Conservation (phyloP, 1,140 invertebrate genomes). For the Samia ricini region DNA sequence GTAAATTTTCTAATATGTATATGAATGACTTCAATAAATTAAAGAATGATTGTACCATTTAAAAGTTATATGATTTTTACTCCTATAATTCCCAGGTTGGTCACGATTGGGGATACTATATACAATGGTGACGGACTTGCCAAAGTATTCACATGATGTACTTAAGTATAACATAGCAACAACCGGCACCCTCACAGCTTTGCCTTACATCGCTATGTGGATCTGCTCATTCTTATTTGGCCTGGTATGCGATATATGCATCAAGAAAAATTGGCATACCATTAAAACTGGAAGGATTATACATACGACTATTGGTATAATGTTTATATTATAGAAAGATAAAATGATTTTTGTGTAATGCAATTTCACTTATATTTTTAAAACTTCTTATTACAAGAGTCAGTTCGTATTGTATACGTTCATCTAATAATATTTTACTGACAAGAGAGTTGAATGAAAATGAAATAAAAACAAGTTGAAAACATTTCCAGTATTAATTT, state of each 20-base stretch:
- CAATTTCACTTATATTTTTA: no score
- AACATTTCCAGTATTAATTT: no score
- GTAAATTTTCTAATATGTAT: no score
- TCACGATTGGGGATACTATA: conserved; percentile 97
- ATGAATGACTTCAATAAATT: no score
- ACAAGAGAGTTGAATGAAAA: no score
- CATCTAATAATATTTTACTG: no score
- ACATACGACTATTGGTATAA: conserved; percentile 83
- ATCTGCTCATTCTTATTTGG: conserved; percentile 82
- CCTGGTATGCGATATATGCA: conserved; percentile 82
- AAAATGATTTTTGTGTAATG: no score
- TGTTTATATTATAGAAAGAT: not conserved
- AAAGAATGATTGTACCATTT: not conserved
- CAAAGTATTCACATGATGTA: conserved; percentile 93
- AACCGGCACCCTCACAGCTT: conserved; percentile 82
- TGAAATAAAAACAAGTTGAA: no score
- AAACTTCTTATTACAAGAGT: no score
- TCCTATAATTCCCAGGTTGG: conserved; percentile 80
- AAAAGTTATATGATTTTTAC: conserved; percentile 7
- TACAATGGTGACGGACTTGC: conserved; percentile 94
- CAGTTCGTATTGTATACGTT: no score
- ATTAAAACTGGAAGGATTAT: conserved; percentile 84
- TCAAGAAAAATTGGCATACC: conserved; percentile 78
- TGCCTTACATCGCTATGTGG: conserved; percentile 87
- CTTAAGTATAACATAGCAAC: conserved; percentile 88